These are phyloP conservation scores for Dryomyza anilis DNA, from an alignment of 2,888 invertebrate species.

Conservation along the genomic window DNA sequence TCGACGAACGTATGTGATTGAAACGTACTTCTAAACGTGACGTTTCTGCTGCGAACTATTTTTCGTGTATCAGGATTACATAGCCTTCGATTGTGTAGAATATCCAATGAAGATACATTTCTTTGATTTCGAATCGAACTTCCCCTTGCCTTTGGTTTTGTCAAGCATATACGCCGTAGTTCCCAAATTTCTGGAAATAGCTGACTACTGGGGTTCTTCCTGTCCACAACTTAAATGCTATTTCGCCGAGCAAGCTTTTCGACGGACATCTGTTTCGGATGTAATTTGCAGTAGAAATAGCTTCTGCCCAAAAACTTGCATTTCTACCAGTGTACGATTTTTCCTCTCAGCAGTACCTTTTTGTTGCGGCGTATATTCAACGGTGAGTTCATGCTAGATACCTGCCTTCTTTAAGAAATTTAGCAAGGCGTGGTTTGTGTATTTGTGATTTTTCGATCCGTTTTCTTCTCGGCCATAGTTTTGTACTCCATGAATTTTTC, in stretches of 20 bases:
- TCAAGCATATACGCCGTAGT: constrained; percentile 9
- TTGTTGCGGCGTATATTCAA: constrained; percentile 36
- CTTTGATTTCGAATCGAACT: constrained; percentile 10
- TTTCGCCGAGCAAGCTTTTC: constrained; percentile 26
- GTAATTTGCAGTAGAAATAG: constrained; percentile 42
- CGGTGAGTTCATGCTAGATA: constrained; percentile 37
- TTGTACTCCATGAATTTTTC: constrained; percentile 31
- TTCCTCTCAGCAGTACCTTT: constrained; percentile 40
- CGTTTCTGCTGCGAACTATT: constrained; percentile 14
- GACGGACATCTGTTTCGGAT: constrained; percentile 40
- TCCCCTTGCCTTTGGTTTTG: constrained; percentile 2
- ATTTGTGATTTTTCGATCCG: constrained; percentile 39
- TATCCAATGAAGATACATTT: constrained; percentile 15
- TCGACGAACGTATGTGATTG: constrained; percentile 13
- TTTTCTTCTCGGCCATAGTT: constrained; percentile 27
- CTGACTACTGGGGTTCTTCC: too few species aligned
- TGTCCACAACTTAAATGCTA: constrained; percentile 30
- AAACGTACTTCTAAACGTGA: constrained; percentile 5
- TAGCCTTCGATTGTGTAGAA: constrained; percentile 5
- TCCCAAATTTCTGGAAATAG: constrained; percentile 25
- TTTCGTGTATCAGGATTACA: not conserved
- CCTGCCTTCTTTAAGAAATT: constrained; percentile 36
- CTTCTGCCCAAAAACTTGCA: constrained; percentile 45
- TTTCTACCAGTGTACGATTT: constrained; percentile 40
- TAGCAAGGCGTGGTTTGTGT: constrained; percentile 34